Evolutionary conservation across 2,888 invertebrate species (phyloP).

Genomic region (Mongoloraphidia duomilia): DNA sequence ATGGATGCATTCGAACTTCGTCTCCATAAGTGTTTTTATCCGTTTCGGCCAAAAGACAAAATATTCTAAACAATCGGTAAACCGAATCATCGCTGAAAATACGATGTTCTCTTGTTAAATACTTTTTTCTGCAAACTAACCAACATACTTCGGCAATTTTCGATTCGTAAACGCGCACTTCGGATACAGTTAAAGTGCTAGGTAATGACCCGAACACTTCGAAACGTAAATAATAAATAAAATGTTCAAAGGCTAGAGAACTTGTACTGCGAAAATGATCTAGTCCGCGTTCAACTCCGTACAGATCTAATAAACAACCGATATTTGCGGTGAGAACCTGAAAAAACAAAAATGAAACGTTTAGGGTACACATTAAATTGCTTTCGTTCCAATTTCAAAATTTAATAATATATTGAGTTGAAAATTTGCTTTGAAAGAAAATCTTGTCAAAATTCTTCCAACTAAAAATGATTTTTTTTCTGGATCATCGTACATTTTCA

Average conservation of each 20-base stretch:
- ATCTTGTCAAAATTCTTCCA: too few species aligned
- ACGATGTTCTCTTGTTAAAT: conserved; percentile 41
- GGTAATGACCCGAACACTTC: conserved; percentile 58
- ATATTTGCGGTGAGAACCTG: conserved; percentile 73
- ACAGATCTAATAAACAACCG: conserved; percentile 59
- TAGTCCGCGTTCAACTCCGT: conserved; percentile 64
- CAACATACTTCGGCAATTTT: conserved; percentile 67
- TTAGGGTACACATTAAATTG: too few species aligned
- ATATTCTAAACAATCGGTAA: conserved; percentile 62
- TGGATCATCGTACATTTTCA: too few species aligned
- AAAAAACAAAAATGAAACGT: conserved; percentile 15
- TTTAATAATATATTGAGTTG: too few species aligned
- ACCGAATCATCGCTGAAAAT: conserved; percentile 49
- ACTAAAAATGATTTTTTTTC: too few species aligned
- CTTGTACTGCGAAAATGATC: conserved; percentile 60
- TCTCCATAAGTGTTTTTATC: conserved; percentile 28
- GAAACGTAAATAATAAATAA: conserved; percentile 56
- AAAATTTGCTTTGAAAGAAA: too few species aligned
- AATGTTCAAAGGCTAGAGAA: conserved; percentile 58
- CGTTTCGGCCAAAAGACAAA: conserved; percentile 62
- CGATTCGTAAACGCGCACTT: conserved; percentile 44
- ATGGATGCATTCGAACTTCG: conserved; percentile 47
- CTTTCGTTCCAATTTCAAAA: too few species aligned
- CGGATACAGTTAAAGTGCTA: conserved; percentile 39
- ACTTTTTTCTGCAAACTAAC: conserved; percentile 58